Percentiles rank a stretch among this genome's conserved stretches.
Conservation (phyloP, 2,888 invertebrate species). For the Eugnorisma glareosa region DNA sequence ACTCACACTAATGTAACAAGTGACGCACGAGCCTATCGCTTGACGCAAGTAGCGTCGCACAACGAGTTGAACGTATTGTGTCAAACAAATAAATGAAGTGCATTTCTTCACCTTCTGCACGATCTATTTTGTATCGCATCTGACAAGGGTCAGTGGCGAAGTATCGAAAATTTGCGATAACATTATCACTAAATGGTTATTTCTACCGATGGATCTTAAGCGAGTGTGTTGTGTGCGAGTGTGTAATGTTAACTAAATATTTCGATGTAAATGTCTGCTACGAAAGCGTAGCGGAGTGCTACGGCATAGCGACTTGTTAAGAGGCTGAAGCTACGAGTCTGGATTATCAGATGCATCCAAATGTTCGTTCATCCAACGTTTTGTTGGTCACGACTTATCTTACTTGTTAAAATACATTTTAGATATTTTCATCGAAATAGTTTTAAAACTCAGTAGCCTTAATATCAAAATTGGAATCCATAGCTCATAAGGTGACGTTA, state of each 20-base stretch:
- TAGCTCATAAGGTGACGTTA: background rate
- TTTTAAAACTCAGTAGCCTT: background rate
- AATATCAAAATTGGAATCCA: background rate
- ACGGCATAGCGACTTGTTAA: conserved; percentile 21
- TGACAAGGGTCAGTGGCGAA: background rate
- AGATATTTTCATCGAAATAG: background rate
- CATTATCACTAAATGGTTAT: background rate
- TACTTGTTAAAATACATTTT: background rate
- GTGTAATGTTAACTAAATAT: background rate
- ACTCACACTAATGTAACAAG: background rate
- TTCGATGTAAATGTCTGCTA: conserved; percentile 1
- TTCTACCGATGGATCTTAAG: background rate
- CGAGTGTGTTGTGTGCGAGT: background rate
- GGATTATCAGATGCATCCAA: too few species aligned
- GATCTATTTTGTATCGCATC: background rate
- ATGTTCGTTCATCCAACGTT: background rate
- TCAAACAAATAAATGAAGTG: background rate
- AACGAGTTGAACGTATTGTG: background rate
- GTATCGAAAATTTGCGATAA: background rate
- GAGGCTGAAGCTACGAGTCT: background rate
- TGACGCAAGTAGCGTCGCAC: background rate
- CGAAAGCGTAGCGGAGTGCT: conserved; percentile 24
- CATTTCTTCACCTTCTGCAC: background rate
- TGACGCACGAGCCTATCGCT: background rate
- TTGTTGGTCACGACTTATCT: background rate